Base-by-base conservation (phyloP, 1,140 invertebrate genomes). In the Nymphalis io region DNA sequence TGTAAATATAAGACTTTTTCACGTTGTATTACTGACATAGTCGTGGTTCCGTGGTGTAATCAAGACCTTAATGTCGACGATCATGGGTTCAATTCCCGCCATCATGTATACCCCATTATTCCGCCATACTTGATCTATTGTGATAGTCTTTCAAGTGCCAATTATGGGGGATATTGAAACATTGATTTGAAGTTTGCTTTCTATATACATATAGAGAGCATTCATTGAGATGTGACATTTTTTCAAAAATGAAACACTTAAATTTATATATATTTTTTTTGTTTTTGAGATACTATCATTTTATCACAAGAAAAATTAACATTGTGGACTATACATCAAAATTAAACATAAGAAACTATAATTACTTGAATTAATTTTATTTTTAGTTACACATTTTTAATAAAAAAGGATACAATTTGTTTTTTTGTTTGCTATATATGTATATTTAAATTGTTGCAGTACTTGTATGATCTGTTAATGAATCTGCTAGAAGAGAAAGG, bases 401-500 rank as follows among this genome's bases (percentile, higher is more conserved):
- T 27, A 33, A 33, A 33, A 33, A 33, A 33, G 10, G 0, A 33
- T 33, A 4, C 27, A 33, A 33, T 2, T 33, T 33, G 27, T 33
- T 33, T n/a, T 13, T 67, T 11, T 65, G n/a, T 33, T 55, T 20
- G 1, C 44, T 44, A 57, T 21, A 12, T 38, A 18, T 27, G 15
- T 51, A 15, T 62, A 44, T 58, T 40, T 63, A 18, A 8, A 53
- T 85, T 89, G 81, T 95, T 95, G 13, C 92, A 98, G 97, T 97
- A 98, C 83, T 91, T 99, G 23, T 99, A 99, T 84, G 98, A 99
- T 88, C 93, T 98, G 20, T 91, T 99, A 48, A 97, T 99, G 96
- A 98, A 98, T 81, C 93, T 97, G 68, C 92, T 99, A 60, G 97
- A 98, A 85, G 98, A 99, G 82, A 97, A 98, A 80, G 98, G 98